These are phyloP conservation scores for Parnassius mnemosyne DNA, from an alignment of 2,888 invertebrate genomes.

Conservation along the genomic window DNA sequence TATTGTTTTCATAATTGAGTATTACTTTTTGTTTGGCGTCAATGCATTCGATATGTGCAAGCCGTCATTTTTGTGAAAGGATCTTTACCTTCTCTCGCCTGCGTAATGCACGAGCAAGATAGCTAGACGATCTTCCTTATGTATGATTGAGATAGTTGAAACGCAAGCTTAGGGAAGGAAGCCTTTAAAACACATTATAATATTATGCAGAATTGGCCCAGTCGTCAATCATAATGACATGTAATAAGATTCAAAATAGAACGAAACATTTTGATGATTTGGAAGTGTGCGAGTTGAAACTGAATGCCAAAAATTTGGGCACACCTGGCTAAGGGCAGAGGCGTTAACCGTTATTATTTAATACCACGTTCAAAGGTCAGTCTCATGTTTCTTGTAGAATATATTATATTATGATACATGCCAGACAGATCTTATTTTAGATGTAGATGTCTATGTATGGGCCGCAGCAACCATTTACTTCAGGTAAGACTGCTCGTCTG, in stretches of 20 bases:
- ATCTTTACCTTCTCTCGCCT: constrained; percentile 10
- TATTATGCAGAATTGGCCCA: constrained; percentile 4
- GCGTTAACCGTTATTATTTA: constrained; percentile 23
- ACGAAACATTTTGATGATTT: neutral
- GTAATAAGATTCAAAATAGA: constrained; percentile 20
- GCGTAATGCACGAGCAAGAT: constrained; percentile 10
- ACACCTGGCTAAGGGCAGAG: constrained; percentile 24
- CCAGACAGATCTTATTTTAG: too few relatives aligned
- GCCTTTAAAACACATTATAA: constrained; percentile 12
- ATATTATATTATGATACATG: too few relatives aligned
- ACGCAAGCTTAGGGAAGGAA: constrained; percentile 2
- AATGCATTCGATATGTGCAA: constrained; percentile 8
- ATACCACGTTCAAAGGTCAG: constrained; percentile 7
- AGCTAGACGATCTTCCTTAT: constrained; percentile 3
- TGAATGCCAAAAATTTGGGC: constrained; percentile 24
- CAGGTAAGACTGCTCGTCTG: too few relatives aligned
- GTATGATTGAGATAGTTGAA: constrained; percentile 13
- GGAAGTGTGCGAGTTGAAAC: constrained; percentile 17
- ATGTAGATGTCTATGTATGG: too few relatives aligned
- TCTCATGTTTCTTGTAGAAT: constrained; percentile 3
- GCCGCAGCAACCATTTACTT: too few relatives aligned
- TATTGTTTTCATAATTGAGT: constrained; percentile 4
- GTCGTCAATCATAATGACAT: constrained; percentile 7
- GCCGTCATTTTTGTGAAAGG: constrained; percentile 17
- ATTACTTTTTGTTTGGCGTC: constrained; percentile 3